These are phyloP conservation scores for Endotricha flammealis DNA, from an alignment of 2,888 invertebrate species.

Conservation along the genomic window DNA sequence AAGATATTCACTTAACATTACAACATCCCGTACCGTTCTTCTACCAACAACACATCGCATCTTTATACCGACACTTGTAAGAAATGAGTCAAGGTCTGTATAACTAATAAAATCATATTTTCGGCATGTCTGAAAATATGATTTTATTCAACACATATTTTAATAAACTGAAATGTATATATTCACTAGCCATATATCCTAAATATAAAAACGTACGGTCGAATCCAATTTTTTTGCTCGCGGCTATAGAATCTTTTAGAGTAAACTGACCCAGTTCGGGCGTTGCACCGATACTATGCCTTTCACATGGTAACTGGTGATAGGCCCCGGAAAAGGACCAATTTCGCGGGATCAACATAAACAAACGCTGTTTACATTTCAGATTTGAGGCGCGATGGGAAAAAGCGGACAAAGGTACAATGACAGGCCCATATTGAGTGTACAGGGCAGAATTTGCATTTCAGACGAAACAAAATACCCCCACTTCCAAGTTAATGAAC, in stretches of 20 bases:
- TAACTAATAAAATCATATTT: no score
- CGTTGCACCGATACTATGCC: slow-evolving; percentile 4
- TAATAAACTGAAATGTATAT: no score
- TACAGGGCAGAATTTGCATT: slow-evolving; percentile 70
- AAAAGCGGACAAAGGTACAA: slow-evolving; percentile 55
- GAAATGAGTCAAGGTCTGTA: no score
- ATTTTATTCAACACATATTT: no score
- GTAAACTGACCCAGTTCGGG: slow-evolving; percentile 9
- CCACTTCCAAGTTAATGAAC: slow-evolving; percentile 64
- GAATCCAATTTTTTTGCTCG: neutral
- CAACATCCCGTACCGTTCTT: no score
- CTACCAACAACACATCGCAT: no score
- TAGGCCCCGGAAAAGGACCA: slow-evolving; percentile 15
- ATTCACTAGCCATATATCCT: neutral
- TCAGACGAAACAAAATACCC: slow-evolving; percentile 65
- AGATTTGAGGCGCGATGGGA: slow-evolving; percentile 35
- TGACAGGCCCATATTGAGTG: slow-evolving; percentile 64
- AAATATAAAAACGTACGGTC: neutral
- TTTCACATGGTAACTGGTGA: slow-evolving; percentile 7
- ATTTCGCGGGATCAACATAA: slow-evolving; percentile 43
- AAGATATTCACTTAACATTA: no score
- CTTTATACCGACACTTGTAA: no score
- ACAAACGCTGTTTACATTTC: slow-evolving; percentile 55
- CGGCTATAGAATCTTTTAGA: slow-evolving; percentile 6
- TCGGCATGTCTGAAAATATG: no score